phyloP scores from a whole-genome alignment of 2,797 vertebrate species.

The Crypturellus tataupa region DNA sequence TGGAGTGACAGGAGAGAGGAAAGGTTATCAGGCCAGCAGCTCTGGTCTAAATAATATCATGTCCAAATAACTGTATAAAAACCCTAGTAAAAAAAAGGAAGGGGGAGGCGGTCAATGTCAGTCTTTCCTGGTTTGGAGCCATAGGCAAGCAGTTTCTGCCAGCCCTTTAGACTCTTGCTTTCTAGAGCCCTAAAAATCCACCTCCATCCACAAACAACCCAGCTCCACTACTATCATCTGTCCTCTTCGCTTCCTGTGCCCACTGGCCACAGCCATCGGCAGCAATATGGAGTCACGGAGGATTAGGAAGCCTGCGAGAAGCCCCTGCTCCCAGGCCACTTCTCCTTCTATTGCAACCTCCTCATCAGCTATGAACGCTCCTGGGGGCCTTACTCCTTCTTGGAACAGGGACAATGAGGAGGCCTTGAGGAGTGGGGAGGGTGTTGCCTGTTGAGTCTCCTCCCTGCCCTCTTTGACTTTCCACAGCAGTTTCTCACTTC shows the following conservation, averaged over 20 bases:
- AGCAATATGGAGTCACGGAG: not conserved
- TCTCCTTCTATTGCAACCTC: not conserved
- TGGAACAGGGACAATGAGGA: no score
- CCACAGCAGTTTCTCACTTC: slow-evolving; percentile 67
- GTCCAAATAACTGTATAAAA: not conserved
- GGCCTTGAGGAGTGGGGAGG: not conserved
- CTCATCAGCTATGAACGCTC: not conserved
- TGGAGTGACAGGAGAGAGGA: not conserved
- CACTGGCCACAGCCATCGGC: not conserved
- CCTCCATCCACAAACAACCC: not conserved
- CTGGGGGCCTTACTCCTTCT: not conserved
- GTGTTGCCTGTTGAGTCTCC: not conserved
- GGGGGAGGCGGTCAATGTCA: not conserved
- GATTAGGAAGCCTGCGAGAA: not conserved
- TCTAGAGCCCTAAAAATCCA: not conserved
- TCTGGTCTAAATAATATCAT: not conserved
- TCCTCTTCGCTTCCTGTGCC: no score
- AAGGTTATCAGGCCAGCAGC: not conserved
- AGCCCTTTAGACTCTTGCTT: not conserved
- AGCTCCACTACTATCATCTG: not conserved
- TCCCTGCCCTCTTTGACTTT: not conserved
- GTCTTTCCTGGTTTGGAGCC: not conserved
- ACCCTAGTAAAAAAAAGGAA: no score
- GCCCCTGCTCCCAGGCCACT: not conserved
- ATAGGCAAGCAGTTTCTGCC: not conserved